Evolutionary conservation across 2,888 invertebrate genomes (phyloP).

Genomic region (Rhogogaster chlorosoma): DNA sequence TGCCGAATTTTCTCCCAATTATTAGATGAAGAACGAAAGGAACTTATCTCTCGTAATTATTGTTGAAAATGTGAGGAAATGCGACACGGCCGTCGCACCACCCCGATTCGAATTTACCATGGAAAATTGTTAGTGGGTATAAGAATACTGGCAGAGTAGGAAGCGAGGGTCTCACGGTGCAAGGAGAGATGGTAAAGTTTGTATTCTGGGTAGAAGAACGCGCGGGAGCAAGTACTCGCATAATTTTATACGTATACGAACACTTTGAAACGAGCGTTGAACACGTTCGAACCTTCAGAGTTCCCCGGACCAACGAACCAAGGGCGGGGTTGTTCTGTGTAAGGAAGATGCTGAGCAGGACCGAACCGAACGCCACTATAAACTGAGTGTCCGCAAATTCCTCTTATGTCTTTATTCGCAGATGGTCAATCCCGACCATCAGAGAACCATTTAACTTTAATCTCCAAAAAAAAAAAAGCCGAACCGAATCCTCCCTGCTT

Average conservation of each 20-base stretch:
- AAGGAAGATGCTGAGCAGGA: constrained; percentile 29
- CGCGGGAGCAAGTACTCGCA: constrained; percentile 19
- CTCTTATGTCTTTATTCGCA: not conserved
- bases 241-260: constrained; percentile 20
- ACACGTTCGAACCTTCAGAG: constrained; percentile 27
- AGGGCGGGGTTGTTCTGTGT: constrained; percentile 44
- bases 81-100: not conserved
- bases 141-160: not conserved
- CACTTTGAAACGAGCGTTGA: constrained; percentile 17
- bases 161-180: constrained; percentile 31
- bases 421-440: not conserved
- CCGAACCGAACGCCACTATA: not conserved
- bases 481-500: not conserved
- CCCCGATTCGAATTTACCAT: not conserved
- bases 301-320: constrained; percentile 43
- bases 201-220: not conserved
- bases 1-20: not conserved
- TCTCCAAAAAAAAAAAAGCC: not conserved
- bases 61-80: not conserved
- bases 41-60: not conserved
- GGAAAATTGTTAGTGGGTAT: not conserved
- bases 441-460: not conserved
- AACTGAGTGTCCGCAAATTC: constrained; percentile 44
- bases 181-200: not conserved
- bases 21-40: not conserved